Evolutionary conservation across 1,140 invertebrate species (phyloP), one percentile per base, ranked within the genome.

Genomic region (Telenomus remus): DNA sequence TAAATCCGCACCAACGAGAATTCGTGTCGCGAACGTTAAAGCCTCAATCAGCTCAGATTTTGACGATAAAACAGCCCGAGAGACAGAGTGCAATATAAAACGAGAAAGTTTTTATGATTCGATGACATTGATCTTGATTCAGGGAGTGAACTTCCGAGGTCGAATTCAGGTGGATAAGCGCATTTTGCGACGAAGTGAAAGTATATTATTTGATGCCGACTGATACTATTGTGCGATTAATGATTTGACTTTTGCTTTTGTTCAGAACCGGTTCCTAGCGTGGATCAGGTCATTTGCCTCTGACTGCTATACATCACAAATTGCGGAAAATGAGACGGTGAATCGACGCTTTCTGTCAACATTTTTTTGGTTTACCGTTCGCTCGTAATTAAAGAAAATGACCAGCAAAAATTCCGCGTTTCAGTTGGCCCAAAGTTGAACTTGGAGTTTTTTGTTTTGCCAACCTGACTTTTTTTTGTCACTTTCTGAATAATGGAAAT

Each of bases 211-310:
- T 55, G 74, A 79, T 79, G 68, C 79, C 76, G 81, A 27, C 80
- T 76, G 68, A 69, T 73, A 74, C 70, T 43, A 75, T 65, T 75
- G 76, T 49, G 47, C 60, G 51, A 81, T 69, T 79, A 79, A 81
- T 56, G 69, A 78, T 79, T 81, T 76, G 69, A 81, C 81, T 82
- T 79, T 82, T 81, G 81, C 79, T 80, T 81, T 82, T 81, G 71
- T 79, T 61, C 34, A 11, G 12, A 69, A 80, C 78, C 78, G 73
- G 80, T 80, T 81, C 61, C 59, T 15, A 12, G 14, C 50, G 60
- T 57, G 35, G 54, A 68, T 70, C 46, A 46, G 33, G 70, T 77
- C 54, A 56, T 70, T 70, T 76, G 63, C 73, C 77, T 71, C 43
- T 49, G 71, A 57, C 49, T 14, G 44, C n/a, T 16, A 13, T 42